Evolutionary conservation across 2,113 vertebrate genomes (phyloP), one percentile per base, ranked within the genome.

Genomic region (Salvelinus sp.): DNA sequence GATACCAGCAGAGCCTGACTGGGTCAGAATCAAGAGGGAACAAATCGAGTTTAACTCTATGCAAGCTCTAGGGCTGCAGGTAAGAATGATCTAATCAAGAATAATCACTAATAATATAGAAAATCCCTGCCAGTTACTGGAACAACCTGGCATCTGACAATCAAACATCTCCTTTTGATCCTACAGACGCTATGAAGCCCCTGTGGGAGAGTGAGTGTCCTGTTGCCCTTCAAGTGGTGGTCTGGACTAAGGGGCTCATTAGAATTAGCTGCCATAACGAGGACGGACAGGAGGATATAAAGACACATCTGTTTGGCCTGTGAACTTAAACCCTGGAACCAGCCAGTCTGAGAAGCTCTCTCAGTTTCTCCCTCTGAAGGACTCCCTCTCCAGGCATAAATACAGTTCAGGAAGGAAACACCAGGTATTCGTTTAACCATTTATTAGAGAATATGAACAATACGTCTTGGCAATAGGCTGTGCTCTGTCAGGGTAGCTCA

Each of bases 1-100:
- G 67, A 95, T 95, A 79, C 94, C 94, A 0, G 94, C 94, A 13
- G 91, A 94, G 66, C 94, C 94, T 0, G 88, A 82, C 58, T 94
- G 94, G 93, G 83, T 95, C 79, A 75, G 69, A 2, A 91, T 90
- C 57, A 92, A 92, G 83, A 90, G 81, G 58, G 89, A 92, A 1
- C 89, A 88, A 54, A 92, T 93, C 0, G 94, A 94, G 81, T 94
- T 86, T 76, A 84, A 22, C 3, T 94, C 93, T 65, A 91, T 92
- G 85, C 88, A 89, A 76, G 94, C 93, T 6, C 83, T 94, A 50
- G 91, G 83, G 25, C 81, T 91, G 68, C 91, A 93, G 93, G 93
- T 94, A 16, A 62, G 58, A 23, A 44, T 44, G 2, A 44, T 2
- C 38, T 44, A 10, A 44, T 44, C 38, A 44, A 44, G 54, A 44